Percentiles rank a stretch among this genome's conserved stretches.
Conservation (phyloP, 2,888 invertebrate species). For the Parasteatoda lunata region DNA sequence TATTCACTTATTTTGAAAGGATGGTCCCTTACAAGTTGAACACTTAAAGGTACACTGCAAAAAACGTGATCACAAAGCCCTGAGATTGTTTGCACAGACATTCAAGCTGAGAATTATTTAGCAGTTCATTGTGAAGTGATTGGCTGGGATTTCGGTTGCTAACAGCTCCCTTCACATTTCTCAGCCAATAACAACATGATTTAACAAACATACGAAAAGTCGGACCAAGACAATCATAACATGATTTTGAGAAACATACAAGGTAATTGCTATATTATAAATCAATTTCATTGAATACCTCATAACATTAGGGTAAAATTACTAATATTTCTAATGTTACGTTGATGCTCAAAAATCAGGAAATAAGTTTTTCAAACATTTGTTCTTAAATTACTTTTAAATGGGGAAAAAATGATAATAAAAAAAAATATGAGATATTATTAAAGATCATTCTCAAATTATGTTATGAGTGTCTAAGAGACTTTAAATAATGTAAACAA, state of each 20-base stretch:
- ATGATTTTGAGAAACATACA: not conserved
- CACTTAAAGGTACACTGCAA: conserved; percentile 69
- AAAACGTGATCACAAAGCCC: conserved; percentile 68
- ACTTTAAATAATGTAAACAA: not conserved
- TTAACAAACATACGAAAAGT: conserved; percentile 9
- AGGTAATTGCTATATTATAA: no score
- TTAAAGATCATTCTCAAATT: not conserved
- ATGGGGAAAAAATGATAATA: no score
- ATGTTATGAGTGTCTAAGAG: not conserved
- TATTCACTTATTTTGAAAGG: conserved; percentile 55
- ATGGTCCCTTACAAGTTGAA: conserved; percentile 69
- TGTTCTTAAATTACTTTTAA: no score
- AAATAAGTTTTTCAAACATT: no score
- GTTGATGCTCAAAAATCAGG: no score
- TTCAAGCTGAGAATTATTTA: conserved; percentile 51
- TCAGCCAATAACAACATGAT: conserved; percentile 22
- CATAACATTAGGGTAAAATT: no score
- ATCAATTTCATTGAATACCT: no score
- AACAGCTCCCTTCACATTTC: conserved; percentile 12
- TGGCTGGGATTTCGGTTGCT: conserved; percentile 22
- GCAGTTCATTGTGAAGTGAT: conserved; percentile 18
- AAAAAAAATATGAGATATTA: no score
- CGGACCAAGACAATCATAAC: conserved; percentile 9
- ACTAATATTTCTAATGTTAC: no score
- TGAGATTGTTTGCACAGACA: conserved; percentile 66